Conservation (phyloP, 2,113 vertebrate species). For the Panurus biarmicus region DNA sequence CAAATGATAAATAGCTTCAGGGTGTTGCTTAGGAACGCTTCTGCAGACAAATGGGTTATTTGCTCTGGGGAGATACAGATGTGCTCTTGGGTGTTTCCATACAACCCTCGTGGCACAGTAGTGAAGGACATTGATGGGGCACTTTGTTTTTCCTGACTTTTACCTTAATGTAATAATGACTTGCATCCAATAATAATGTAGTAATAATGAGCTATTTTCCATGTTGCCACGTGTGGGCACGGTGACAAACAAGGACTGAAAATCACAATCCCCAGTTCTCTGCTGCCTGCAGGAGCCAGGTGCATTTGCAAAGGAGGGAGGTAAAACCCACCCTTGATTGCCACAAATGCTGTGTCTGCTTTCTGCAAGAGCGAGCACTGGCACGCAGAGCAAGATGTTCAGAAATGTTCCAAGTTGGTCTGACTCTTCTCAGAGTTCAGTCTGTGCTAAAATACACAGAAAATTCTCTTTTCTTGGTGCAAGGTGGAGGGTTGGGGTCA, state of each 20-base stretch:
- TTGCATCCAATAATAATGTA: no score
- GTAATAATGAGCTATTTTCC: no score
- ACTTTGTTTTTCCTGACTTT: not conserved
- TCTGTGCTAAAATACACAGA: not conserved
- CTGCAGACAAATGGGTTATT: not conserved
- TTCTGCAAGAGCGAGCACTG: not conserved
- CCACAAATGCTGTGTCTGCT: not conserved
- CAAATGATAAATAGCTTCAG: not conserved
- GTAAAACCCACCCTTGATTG: not conserved
- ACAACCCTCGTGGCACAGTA: not conserved
- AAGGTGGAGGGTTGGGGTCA: not conserved
- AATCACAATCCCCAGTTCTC: not conserved
- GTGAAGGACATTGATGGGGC: not conserved
- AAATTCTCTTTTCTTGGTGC: not conserved
- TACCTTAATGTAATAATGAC: not conserved
- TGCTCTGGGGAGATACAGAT: not conserved
- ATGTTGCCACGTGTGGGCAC: not conserved
- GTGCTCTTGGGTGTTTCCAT: not conserved
- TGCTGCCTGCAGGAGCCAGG: not conserved
- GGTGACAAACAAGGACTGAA: not conserved
- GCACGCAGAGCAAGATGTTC: not conserved
- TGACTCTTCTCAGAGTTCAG: not conserved
- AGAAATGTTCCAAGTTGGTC: not conserved
- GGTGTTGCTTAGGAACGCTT: not conserved
- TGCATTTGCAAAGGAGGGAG: not conserved